Conservation (phyloP, 2,888 invertebrate species). For the Drosophila tanythrix region DNA sequence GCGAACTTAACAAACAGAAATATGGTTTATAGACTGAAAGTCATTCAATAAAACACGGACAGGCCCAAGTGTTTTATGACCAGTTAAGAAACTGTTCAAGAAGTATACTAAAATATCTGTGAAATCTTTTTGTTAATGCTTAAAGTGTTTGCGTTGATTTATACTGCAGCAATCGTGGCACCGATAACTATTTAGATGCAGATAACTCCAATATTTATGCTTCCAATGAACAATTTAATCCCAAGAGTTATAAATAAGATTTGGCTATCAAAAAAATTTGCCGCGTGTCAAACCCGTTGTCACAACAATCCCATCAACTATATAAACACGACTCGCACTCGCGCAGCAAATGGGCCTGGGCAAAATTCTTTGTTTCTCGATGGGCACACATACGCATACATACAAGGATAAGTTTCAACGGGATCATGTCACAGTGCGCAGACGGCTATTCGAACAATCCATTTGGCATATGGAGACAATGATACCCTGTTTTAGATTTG, state of each 20-base stretch:
- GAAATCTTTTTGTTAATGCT: background rate
- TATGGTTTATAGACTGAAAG: slow-evolving; percentile 21
- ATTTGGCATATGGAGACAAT: too few species aligned
- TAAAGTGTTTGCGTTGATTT: background rate
- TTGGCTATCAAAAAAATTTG: slow-evolving; percentile 27
- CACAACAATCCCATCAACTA: slow-evolving; percentile 42
- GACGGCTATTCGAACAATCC: too few species aligned
- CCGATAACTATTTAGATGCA: slow-evolving; percentile 41
- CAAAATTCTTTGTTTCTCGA: too few species aligned
- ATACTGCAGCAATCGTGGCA: slow-evolving; percentile 9
- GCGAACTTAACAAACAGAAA: background rate
- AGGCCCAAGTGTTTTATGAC: slow-evolving; percentile 38
- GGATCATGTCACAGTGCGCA: too few species aligned
- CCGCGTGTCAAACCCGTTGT: slow-evolving; percentile 30
- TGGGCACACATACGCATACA: too few species aligned
- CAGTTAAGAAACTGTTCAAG: background rate
- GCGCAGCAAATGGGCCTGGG: slow-evolving; percentile 89
- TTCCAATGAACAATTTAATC: slow-evolving; percentile 31
- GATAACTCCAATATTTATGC: slow-evolving; percentile 54
- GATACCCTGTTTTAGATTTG: too few species aligned
- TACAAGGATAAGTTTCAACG: too few species aligned
- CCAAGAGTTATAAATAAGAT: slow-evolving; percentile 54
- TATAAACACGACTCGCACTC: slow-evolving; percentile 88
- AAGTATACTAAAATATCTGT: slow-evolving; percentile 6
- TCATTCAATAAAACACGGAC: slow-evolving; percentile 18